Conservation (phyloP, 1,140 invertebrate species). For the Atta texana region DNA sequence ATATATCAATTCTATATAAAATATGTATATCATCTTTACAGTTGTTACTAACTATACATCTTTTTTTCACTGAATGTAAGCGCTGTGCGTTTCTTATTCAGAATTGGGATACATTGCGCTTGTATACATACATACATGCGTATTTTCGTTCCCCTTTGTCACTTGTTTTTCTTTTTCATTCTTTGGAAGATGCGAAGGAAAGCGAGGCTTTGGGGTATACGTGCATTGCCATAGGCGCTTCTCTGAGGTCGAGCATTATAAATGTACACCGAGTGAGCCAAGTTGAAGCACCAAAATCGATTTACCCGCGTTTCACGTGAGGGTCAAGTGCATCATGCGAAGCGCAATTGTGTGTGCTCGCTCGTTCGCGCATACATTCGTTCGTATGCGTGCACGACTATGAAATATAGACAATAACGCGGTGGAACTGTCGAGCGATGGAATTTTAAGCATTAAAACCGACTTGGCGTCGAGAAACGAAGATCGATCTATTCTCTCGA, state of each 20-base stretch:
- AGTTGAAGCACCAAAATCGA: conserved; percentile 72
- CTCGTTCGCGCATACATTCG: too few species aligned
- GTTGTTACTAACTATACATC: too few species aligned
- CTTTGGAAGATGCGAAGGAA: conserved; percentile 14
- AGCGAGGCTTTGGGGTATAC: conserved; percentile 69
- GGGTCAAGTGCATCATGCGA: conserved; percentile 69
- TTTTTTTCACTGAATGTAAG: too few species aligned
- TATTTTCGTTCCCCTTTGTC: conserved; percentile 59
- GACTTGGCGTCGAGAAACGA: conserved; percentile 66
- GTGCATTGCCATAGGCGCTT: conserved; percentile 67
- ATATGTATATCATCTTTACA: too few species aligned
- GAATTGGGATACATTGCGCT: not conserved
- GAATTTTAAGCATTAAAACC: conserved; percentile 58
- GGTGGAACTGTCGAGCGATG: conserved; percentile 12
- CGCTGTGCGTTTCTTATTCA: not conserved
- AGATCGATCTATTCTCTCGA: conserved; percentile 75
- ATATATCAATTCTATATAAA: too few species aligned
- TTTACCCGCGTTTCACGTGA: conserved; percentile 63
- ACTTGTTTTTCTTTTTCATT: conserved; percentile 37
- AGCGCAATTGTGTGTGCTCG: not conserved
- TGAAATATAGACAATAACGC: not conserved
- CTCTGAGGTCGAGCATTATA: conserved; percentile 71
- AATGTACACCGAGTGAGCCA: conserved; percentile 72
- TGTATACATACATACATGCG: conserved; percentile 7
- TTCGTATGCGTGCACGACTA: not conserved